Conservation (phyloP, 35 echinoderm and acorn worm species). For the Patiria miniata region DNA sequence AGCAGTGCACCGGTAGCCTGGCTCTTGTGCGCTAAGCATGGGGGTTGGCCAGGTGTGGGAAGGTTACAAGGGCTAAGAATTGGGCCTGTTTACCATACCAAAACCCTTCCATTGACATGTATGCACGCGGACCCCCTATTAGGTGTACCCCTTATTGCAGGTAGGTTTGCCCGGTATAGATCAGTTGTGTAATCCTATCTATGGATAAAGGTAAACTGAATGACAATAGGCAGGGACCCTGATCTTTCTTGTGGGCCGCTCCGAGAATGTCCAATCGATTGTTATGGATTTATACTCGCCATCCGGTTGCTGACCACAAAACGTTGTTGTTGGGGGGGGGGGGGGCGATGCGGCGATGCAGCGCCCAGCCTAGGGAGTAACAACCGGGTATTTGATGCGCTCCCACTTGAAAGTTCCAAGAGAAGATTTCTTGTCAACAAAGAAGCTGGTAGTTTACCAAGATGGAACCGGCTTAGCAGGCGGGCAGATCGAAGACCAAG, state of each 20-base stretch:
- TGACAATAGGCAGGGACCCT: not conserved
- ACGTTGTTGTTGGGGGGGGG: too few relatives aligned
- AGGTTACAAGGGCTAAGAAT: not conserved
- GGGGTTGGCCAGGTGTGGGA: not conserved
- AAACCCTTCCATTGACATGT: too few relatives aligned
- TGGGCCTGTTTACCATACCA: not conserved
- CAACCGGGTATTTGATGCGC: not conserved
- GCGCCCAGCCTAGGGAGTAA: too few relatives aligned
- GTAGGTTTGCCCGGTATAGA: too few relatives aligned
- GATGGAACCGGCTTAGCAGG: too few relatives aligned
- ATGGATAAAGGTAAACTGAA: not conserved
- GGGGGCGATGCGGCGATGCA: not conserved
- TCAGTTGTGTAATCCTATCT: too few relatives aligned
- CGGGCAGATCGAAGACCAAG: too few relatives aligned
- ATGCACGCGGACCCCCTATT: too few relatives aligned
- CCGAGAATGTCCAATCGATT: not conserved
- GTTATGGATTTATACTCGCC: not conserved
- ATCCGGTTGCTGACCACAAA: not conserved
- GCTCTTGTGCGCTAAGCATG: not conserved
- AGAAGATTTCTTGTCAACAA: not conserved
- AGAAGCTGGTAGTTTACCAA: not conserved
- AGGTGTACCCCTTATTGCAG: too few relatives aligned
- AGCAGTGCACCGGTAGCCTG: not conserved
- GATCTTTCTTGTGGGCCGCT: not conserved
- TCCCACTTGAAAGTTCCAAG: not conserved